A percentile compares a stretch with the other conserved stretches of the same genome.
These are phyloP conservation scores for Eidolon helvum DNA, from an alignment of 2,113 vertebrate species.

Conservation along the genomic window DNA sequence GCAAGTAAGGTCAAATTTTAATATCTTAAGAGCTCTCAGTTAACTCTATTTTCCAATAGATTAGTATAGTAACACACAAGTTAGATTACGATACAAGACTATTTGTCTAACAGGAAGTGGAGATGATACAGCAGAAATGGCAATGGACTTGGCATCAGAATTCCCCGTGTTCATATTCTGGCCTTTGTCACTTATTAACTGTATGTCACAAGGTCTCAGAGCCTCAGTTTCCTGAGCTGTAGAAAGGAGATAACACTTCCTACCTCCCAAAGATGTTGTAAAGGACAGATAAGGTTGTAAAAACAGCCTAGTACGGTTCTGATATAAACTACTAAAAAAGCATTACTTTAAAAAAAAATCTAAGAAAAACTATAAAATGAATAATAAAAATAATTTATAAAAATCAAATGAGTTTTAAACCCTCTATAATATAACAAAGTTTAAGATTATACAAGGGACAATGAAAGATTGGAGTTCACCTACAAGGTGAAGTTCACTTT, in stretches of 20 bases:
- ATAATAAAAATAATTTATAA: not conserved
- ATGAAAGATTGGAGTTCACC: not conserved
- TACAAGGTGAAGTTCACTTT: not conserved
- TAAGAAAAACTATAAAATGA: not conserved
- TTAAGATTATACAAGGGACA: not conserved
- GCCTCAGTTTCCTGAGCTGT: not conserved
- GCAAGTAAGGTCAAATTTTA: not conserved
- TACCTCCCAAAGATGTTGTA: not conserved
- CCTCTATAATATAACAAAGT: not conserved
- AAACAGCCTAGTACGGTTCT: not conserved
- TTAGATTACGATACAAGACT: not conserved
- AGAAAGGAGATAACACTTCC: not conserved
- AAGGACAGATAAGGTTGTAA: not conserved
- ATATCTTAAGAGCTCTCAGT: not conserved
- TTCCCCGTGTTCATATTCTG: not conserved
- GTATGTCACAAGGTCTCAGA: not conserved
- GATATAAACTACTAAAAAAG: not conserved
- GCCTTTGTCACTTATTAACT: not conserved
- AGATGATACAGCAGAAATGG: not conserved
- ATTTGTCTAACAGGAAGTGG: not conserved
- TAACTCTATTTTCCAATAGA: slow-evolving; percentile 4
- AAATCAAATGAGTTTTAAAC: not conserved
- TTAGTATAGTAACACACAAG: not conserved
- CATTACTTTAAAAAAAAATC: not conserved
- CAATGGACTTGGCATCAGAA: not conserved